These are phyloP conservation scores for Microcebus lehilahytsara DNA, from an alignment of 2,113 vertebrate species.

Conservation along the genomic window DNA sequence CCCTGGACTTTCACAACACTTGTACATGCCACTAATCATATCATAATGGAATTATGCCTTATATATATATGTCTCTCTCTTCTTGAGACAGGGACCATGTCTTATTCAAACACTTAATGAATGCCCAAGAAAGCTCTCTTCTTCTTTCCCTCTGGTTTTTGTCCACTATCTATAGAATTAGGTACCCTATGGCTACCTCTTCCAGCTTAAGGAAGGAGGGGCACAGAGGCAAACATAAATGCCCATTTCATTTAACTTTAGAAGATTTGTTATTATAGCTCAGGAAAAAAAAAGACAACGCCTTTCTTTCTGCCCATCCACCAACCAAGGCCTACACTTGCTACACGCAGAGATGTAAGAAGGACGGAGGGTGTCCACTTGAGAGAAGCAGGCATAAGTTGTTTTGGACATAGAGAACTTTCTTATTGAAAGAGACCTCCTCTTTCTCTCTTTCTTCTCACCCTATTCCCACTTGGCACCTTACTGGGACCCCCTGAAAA, in stretches of 20 bases:
- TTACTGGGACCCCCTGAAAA: neutral
- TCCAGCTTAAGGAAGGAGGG: neutral
- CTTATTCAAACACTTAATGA: neutral
- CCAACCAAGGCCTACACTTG: neutral
- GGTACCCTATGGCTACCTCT: neutral
- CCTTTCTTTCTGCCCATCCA: neutral
- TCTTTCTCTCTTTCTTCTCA: neutral
- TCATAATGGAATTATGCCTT: neutral
- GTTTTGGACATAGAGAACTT: neutral
- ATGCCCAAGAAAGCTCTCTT: neutral
- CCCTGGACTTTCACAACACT: neutral
- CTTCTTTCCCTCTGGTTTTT: neutral
- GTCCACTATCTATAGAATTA: neutral
- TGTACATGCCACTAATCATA: neutral
- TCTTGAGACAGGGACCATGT: neutral
- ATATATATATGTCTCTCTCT: neutral
- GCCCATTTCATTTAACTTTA: neutral
- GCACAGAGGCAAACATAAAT: neutral
- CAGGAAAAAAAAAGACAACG: neutral
- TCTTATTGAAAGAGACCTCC: neutral
- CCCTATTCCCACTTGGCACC: too few relatives aligned
- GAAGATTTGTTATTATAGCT: neutral
- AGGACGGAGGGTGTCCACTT: neutral
- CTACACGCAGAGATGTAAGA: neutral
- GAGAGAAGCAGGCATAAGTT: rapidly evolving